Conservation (phyloP, 1,140 invertebrate species). For the Euwallacea fornicatus region DNA sequence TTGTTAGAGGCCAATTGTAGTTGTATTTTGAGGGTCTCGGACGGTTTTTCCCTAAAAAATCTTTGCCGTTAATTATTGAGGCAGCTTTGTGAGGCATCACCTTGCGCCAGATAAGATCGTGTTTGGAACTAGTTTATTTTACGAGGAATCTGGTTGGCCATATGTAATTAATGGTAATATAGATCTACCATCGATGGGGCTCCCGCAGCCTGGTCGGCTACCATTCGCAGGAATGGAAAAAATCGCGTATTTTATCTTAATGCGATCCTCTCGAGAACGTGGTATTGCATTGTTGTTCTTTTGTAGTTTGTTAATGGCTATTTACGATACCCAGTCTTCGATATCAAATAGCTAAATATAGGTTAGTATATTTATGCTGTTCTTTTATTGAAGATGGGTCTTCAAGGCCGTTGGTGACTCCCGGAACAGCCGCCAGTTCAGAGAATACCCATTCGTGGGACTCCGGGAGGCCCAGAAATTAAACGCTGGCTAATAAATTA, state of each 20-base stretch:
- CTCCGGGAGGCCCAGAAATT: too few relatives aligned
- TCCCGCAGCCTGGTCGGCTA: constrained; percentile 12
- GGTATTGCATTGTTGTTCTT: constrained; percentile 27
- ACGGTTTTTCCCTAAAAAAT: neutral
- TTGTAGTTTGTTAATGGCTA: constrained; percentile 9
- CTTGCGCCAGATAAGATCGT: constrained; percentile 24
- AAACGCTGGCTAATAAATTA: too few relatives aligned
- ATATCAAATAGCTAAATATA: constrained; percentile 23
- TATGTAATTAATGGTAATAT: constrained; percentile 34
- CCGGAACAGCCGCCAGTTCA: too few relatives aligned
- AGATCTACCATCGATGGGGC: constrained; percentile 24
- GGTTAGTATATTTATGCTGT: constrained; percentile 20
- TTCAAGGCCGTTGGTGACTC: too few relatives aligned
- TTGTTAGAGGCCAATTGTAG: neutral
- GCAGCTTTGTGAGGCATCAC: constrained; percentile 19
- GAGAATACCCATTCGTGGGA: too few relatives aligned
- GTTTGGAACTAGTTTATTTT: constrained; percentile 33
- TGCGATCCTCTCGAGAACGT: constrained; percentile 30
- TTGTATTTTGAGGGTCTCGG: neutral
- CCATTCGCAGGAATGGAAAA: constrained; percentile 15
- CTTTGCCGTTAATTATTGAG: neutral
- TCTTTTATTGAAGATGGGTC: too few relatives aligned
- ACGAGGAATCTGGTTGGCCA: constrained; percentile 30
- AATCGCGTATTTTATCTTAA: constrained; percentile 31
- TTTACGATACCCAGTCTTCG: constrained; percentile 10